phyloP scores from a whole-genome alignment of 2,888 invertebrate genomes.

The Pomacea canaliculata region DNA sequence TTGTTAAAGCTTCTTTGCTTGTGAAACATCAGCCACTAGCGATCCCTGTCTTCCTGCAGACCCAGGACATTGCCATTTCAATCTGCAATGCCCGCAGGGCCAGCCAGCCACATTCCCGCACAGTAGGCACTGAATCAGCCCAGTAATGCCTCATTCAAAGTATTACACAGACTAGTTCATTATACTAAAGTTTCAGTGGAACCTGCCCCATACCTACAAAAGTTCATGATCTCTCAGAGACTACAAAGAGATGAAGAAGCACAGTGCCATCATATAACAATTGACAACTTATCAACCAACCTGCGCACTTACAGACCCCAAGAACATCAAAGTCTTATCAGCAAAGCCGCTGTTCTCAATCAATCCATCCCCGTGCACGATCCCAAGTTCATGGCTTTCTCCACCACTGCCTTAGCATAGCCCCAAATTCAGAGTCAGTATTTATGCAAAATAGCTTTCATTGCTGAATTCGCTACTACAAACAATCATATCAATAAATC shows the following conservation, averaged over 20 bases:
- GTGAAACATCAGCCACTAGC: conserved; percentile 57
- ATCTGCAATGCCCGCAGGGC: conserved; percentile 71
- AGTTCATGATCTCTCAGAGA: no score
- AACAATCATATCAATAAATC: no score
- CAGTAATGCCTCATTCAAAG: not conserved
- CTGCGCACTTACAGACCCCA: conserved; percentile 94
- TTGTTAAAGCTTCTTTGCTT: conserved; percentile 63
- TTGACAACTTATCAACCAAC: conserved; percentile 71
- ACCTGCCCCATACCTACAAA: no score
- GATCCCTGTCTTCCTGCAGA: conserved; percentile 53
- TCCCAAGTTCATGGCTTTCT: conserved; percentile 64
- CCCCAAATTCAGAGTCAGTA: no score
- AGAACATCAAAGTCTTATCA: conserved; percentile 93
- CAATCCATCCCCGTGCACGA: conserved; percentile 85
- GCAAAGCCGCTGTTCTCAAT: conserved; percentile 84
- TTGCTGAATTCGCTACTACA: no score
- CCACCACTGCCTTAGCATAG: conserved; percentile 59
- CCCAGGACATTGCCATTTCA: conserved; percentile 66
- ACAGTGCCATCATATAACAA: no score
- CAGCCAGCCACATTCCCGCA: conserved; percentile 90
- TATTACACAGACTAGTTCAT: no score
- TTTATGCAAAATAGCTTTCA: no score
- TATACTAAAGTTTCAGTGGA: no score
- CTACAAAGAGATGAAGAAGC: no score
- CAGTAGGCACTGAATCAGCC: conserved; percentile 84